These are phyloP conservation scores for Grammomys surdaster DNA, from an alignment of 2,113 vertebrate genomes.

Conservation along the genomic window DNA sequence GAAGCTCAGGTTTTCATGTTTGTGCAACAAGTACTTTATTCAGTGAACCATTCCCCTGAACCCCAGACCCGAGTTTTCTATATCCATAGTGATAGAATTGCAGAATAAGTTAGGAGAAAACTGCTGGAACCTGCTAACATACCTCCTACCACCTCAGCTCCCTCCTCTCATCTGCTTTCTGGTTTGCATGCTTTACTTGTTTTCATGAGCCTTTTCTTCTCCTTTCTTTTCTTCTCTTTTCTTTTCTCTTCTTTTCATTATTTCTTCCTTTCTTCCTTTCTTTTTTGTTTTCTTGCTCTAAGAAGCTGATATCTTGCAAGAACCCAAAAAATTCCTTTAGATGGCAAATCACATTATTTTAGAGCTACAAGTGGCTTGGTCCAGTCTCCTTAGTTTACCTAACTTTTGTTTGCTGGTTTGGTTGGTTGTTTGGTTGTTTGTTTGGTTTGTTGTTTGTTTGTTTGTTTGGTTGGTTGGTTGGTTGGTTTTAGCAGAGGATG, in stretches of 20 bases:
- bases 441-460: not conserved
- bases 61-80: not conserved
- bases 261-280: too few relatives aligned
- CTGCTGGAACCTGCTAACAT: not conserved
- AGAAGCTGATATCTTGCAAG: not conserved
- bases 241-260: too few relatives aligned
- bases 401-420: not conserved
- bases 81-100: too few relatives aligned
- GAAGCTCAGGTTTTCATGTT: not conserved
- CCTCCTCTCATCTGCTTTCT: not conserved
- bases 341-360: not conserved
- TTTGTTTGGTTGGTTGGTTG: not conserved
- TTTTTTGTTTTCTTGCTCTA: not conserved
- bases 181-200: not conserved
- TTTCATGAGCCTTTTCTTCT: not conserved
- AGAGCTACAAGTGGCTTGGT: not conserved
- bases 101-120: not conserved
- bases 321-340: constrained; percentile 7
- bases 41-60: not conserved
- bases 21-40: not conserved
- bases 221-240: too few relatives aligned
- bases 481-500: not conserved
- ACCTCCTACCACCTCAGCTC: not conserved
- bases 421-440: not conserved
- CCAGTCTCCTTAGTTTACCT: not conserved